phyloP scores from a whole-genome alignment of 2,888 invertebrate species.

The Agrypnus murinus region DNA sequence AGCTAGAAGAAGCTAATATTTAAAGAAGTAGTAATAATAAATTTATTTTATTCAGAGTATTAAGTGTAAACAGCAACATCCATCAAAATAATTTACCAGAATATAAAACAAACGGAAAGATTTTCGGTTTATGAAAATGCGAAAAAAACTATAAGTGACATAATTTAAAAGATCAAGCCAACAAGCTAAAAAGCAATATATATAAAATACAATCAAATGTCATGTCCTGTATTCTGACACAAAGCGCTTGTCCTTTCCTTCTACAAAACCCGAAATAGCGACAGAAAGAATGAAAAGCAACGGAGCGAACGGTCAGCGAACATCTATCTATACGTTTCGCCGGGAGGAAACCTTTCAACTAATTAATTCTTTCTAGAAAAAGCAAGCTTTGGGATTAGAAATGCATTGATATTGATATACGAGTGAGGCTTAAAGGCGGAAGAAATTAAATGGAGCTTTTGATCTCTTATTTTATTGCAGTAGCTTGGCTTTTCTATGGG shows the following conservation, averaged over 20 bases:
- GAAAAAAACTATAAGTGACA: conserved; percentile 26
- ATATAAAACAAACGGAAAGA: background rate
- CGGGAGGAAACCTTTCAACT: conserved; percentile 63
- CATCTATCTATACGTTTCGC: conserved; percentile 45
- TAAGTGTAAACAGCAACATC: no score
- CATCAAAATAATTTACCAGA: no score
- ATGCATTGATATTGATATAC: conserved; percentile 56
- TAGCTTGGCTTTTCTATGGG: no score
- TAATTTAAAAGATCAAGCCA: conserved; percentile 38
- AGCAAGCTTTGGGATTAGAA: conserved; percentile 59
- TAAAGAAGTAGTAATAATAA: no score
- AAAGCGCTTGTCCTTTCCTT: conserved; percentile 55
- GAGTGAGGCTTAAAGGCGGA: conserved; percentile 21
- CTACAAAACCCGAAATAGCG: conserved; percentile 47
- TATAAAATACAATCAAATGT: conserved; percentile 54
- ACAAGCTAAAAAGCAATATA: conserved; percentile 53
- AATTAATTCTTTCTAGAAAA: conserved; percentile 64
- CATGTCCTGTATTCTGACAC: conserved; percentile 54
- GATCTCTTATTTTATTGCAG: conserved; percentile 19
- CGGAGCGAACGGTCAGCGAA: conserved; percentile 57
- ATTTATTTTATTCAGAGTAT: no score
- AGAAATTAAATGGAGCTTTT: conserved; percentile 32
- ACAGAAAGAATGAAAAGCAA: conserved; percentile 55
- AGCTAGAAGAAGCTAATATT: no score
- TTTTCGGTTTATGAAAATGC: background rate